These are phyloP conservation scores for Phycodurus eques DNA, from an alignment of 2,113 vertebrate species.

Conservation along the genomic window DNA sequence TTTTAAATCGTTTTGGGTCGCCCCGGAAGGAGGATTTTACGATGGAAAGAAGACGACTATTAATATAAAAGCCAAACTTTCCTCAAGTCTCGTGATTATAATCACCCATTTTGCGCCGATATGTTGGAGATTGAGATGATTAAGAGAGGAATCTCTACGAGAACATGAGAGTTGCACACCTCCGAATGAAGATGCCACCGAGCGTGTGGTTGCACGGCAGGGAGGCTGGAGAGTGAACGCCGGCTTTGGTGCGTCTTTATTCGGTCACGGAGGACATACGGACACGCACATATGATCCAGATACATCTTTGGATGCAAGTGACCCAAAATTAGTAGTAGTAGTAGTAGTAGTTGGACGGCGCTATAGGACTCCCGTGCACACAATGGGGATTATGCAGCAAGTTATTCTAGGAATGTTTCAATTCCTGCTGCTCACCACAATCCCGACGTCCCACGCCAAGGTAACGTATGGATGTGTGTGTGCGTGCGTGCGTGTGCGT, in stretches of 20 bases:
- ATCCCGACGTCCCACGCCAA: slow-evolving; percentile 74
- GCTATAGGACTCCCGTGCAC: slow-evolving; percentile 61
- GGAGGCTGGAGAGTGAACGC: slow-evolving; percentile 55
- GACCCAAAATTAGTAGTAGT: slow-evolving; percentile 47
- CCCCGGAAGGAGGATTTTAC: slow-evolving; percentile 22
- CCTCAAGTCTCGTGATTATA: neutral
- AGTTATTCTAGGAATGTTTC: slow-evolving; percentile 83
- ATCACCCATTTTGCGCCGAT: neutral
- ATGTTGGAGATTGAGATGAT: neutral
- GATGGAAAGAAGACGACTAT: slow-evolving; percentile 3
- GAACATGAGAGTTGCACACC: slow-evolving; percentile 2
- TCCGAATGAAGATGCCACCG: slow-evolving; percentile 43
- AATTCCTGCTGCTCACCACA: slow-evolving; percentile 76
- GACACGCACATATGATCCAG: neutral
- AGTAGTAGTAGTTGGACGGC: slow-evolving; percentile 29
- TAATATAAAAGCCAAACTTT: neutral
- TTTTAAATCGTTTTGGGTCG: neutral
- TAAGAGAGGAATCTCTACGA: neutral
- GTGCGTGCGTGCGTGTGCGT: neutral
- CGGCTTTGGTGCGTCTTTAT: slow-evolving; percentile 38
- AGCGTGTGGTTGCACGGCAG: slow-evolving; percentile 43
- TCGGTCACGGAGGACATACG: slow-evolving; percentile 30
- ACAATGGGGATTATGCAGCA: slow-evolving; percentile 79
- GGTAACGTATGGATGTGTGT: slow-evolving; percentile 44
- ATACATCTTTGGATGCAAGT: slow-evolving; percentile 36